These are phyloP conservation scores for Rapana venosa DNA, from an alignment of 2,888 invertebrate genomes.

Conservation along the genomic window DNA sequence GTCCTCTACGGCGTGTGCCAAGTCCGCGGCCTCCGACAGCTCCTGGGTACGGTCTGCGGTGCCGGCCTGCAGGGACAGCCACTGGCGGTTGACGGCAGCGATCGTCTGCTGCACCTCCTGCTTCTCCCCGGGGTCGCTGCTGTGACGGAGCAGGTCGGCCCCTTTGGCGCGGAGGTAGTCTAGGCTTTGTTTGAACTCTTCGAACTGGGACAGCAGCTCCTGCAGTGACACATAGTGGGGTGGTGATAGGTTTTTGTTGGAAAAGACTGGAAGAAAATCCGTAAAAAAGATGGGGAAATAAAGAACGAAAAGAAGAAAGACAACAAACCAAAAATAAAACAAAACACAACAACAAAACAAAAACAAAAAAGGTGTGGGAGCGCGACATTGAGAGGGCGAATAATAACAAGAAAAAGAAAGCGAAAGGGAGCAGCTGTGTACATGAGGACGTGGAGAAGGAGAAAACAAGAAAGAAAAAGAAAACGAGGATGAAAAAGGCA, in stretches of 20 bases:
- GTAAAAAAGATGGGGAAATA: no score
- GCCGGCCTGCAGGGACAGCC: conserved; percentile 64
- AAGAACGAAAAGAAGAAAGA: no score
- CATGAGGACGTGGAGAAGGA: no score
- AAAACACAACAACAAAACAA: no score
- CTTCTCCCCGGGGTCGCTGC: conserved; percentile 65
- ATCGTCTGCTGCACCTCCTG: conserved; percentile 65
- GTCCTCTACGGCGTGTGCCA: conserved; percentile 63
- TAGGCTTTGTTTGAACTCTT: conserved; percentile 63
- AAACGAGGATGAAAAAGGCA: no score
- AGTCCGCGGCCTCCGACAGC: conserved; percentile 65
- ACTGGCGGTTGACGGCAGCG: conserved; percentile 65
- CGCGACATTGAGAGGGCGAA: no score
- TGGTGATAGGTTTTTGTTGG: background rate
- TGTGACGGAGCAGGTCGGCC: conserved; percentile 66
- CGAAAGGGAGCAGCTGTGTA: no score
- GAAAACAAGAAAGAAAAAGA: no score
- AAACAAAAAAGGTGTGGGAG: no score
- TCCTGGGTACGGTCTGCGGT: conserved; percentile 63
- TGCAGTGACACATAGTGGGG: conserved; percentile 43
- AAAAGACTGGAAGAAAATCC: no score
- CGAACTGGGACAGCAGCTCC: conserved; percentile 66
- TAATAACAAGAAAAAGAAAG: no score
- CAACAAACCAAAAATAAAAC: no score
- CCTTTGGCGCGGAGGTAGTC: conserved; percentile 66